A percentile compares a stretch with the other conserved stretches of the same genome.
These are phyloP conservation scores for Acanthisitta chloris DNA, from an alignment of 2,113 vertebrate genomes.

Conservation along the genomic window DNA sequence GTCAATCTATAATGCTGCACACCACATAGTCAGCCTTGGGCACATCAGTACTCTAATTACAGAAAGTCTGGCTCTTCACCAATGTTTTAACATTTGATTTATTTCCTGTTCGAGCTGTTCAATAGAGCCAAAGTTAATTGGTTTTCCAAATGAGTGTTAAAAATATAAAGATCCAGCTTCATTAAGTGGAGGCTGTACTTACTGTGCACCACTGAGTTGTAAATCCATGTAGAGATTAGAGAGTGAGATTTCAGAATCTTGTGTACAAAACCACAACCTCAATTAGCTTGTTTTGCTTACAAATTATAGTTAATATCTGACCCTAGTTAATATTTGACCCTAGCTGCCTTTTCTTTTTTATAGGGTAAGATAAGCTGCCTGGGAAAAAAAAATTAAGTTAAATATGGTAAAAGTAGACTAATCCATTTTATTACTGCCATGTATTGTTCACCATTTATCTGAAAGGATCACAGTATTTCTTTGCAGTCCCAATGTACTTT, in stretches of 20 bases:
- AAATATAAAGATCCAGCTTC: slow-evolving; percentile 83
- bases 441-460: background rate
- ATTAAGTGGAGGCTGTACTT: slow-evolving; percentile 79
- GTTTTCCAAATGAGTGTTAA: slow-evolving; percentile 90
- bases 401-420: background rate
- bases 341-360: background rate
- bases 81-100: slow-evolving; percentile 94
- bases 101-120: slow-evolving; percentile 85
- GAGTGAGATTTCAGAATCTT: slow-evolving; percentile 50
- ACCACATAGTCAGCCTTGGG: slow-evolving; percentile 77
- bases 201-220: slow-evolving; percentile 70
- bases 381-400: background rate
- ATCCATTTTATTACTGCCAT: background rate
- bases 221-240: slow-evolving; percentile 74
- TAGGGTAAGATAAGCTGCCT: background rate
- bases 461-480: background rate
- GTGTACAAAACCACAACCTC: slow-evolving; percentile 47
- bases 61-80: slow-evolving; percentile 82
- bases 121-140: slow-evolving; percentile 88
- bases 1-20: slow-evolving; percentile 82
- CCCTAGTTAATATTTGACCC: background rate
- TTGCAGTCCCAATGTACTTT: background rate
- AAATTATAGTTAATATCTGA: slow-evolving; percentile 46
- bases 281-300: slow-evolving; percentile 3
- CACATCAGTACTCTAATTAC: slow-evolving; percentile 87